Percentiles rank a stretch among this genome's conserved stretches.
Conservation (phyloP, 1,140 invertebrate species). For the Oryzaephilus surinamensis region DNA sequence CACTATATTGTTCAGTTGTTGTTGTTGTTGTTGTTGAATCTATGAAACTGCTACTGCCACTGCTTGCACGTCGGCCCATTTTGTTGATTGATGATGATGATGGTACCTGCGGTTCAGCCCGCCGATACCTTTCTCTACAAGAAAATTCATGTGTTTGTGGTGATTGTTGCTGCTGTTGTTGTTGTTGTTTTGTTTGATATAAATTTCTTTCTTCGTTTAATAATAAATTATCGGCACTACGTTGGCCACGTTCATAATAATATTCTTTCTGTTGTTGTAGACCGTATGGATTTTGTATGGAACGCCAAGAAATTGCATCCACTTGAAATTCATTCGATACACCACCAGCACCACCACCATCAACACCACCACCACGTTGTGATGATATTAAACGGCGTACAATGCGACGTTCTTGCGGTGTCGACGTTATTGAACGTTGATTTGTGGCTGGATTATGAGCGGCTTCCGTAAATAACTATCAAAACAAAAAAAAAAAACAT, state of each 20-base stretch:
- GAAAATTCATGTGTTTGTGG: constrained; percentile 3
- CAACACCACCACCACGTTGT: no score
- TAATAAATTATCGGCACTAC: constrained; percentile 26
- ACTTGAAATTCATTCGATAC: constrained; percentile 24
- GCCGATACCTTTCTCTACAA: constrained; percentile 19
- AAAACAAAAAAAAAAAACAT: constrained; percentile 4
- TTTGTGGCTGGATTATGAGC: constrained; percentile 79
- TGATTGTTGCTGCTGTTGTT: constrained; percentile 3
- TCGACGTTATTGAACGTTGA: constrained; percentile 35
- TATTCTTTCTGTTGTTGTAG: constrained; percentile 16
- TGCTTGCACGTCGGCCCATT: constrained; percentile 39
- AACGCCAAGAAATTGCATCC: constrained; percentile 31
- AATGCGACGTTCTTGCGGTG: no score
- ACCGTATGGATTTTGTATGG: constrained; percentile 25
- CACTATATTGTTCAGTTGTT: no score
- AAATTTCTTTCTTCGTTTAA: constrained; percentile 4
- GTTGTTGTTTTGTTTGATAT: background rate
- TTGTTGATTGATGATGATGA: constrained; percentile 33
- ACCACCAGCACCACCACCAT: no score
- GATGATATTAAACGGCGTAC: no score
- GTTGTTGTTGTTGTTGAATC: constrained; percentile 14
- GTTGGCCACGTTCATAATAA: constrained; percentile 13
- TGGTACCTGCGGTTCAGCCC: constrained; percentile 44
- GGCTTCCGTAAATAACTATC: constrained; percentile 75
- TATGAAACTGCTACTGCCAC: constrained; percentile 40